Evolutionary conservation across 1,140 invertebrate genomes (phyloP).

Genomic region (Pseudomyrmex pallidus): DNA sequence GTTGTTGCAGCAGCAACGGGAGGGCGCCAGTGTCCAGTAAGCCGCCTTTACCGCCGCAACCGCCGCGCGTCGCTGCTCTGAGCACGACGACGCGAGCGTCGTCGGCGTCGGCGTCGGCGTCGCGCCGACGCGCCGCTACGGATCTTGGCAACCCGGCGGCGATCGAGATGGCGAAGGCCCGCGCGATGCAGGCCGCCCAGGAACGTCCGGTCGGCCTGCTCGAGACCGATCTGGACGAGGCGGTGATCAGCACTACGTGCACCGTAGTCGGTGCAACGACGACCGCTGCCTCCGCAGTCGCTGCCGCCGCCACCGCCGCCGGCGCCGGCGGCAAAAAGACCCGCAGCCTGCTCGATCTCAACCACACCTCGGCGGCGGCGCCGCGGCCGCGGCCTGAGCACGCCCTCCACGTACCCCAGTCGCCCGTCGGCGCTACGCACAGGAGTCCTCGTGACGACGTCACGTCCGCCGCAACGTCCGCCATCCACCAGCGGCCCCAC

Average conservation of each 20-base stretch:
- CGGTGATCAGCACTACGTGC: constrained; percentile 65
- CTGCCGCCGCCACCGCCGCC: constrained; percentile 78
- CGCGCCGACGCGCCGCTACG: constrained; percentile 84
- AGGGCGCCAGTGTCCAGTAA: constrained; percentile 84
- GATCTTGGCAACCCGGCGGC: constrained; percentile 84
- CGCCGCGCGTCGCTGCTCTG: constrained; percentile 76
- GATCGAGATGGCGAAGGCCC: constrained; percentile 85
- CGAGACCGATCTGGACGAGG: constrained; percentile 94
- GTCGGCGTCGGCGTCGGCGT: constrained; percentile 78
- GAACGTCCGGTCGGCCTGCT: constrained; percentile 88
- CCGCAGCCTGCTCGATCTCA: constrained; percentile 92
- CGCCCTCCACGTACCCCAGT: constrained; percentile 82
- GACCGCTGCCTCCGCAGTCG: constrained; percentile 83
- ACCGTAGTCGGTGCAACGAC: neutral
- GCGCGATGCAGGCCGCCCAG: constrained; percentile 83
- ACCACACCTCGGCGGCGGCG: constrained; percentile 83
- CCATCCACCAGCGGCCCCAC: constrained; percentile 88
- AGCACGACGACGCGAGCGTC: constrained; percentile 73
- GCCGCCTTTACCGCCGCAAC: constrained; percentile 83
- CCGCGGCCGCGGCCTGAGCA: constrained; percentile 76
- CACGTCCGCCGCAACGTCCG: constrained; percentile 72
- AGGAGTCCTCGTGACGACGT: constrained; percentile 74
- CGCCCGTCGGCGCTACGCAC: constrained; percentile 78
- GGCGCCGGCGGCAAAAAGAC: constrained; percentile 88
- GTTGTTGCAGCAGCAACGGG: constrained; percentile 78